Percentiles rank a stretch among this genome's conserved stretches.
phyloP scores from a whole-genome alignment of 2,888 invertebrate species.

The Dendrolimus houi region DNA sequence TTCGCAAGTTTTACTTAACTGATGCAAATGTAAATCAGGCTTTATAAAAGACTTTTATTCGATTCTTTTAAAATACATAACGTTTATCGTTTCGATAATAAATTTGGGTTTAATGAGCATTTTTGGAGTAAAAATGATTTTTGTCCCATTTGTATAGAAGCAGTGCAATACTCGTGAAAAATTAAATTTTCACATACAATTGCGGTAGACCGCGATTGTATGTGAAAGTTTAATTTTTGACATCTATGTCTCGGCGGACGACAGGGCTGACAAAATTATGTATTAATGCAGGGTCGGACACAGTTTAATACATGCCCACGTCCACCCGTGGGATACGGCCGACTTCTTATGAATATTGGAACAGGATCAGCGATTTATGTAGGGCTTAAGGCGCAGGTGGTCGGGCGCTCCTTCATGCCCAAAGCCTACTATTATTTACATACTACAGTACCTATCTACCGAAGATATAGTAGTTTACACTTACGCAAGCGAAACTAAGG shows the following conservation, averaged over 20 bases:
- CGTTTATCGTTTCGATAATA: too few species aligned
- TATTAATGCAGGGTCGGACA: background rate
- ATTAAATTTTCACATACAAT: background rate
- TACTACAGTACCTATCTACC: too few species aligned
- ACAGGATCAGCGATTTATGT: background rate
- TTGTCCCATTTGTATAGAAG: too few species aligned
- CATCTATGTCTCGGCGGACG: background rate
- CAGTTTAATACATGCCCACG: background rate
- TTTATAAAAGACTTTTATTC: too few species aligned
- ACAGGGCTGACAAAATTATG: background rate
- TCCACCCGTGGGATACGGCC: background rate
- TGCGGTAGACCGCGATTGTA: background rate
- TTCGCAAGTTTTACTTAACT: too few species aligned
- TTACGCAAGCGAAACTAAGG: too few species aligned
- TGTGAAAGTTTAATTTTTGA: too few species aligned
- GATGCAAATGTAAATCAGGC: too few species aligned
- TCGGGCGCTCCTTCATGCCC: background rate
- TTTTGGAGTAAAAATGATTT: too few species aligned
- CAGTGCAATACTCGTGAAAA: background rate
- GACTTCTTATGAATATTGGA: background rate
- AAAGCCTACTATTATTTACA: background rate
- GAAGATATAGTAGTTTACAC: too few species aligned
- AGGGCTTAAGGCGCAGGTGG: background rate
- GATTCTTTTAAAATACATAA: too few species aligned
- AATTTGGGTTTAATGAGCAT: too few species aligned